A percentile compares a stretch with the other conserved stretches of the same genome.
These are phyloP conservation scores for Drosophila leontia DNA, from an alignment of 1,140 invertebrate species.

Conservation along the genomic window DNA sequence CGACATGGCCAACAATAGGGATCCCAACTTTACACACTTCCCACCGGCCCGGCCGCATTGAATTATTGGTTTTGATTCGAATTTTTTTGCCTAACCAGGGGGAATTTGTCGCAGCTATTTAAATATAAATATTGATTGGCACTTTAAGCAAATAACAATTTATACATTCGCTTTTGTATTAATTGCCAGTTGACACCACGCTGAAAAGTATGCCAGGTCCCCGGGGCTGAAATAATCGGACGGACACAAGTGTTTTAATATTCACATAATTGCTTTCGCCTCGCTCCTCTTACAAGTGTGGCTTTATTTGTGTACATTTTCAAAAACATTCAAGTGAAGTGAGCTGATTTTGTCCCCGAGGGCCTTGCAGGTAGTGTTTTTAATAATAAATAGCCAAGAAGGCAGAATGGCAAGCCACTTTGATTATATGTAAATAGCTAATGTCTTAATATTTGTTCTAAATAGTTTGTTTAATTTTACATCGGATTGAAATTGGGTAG, in stretches of 20 bases:
- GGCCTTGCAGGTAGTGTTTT: not conserved
- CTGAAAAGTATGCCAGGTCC: slow-evolving; percentile 64
- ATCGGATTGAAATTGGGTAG: too few species aligned
- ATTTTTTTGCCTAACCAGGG: slow-evolving; percentile 40
- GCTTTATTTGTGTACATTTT: slow-evolving; percentile 13
- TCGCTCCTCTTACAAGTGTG: not conserved
- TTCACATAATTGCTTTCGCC: slow-evolving; percentile 30
- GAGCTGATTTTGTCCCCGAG: slow-evolving; percentile 15
- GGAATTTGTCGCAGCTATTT: slow-evolving; percentile 41
- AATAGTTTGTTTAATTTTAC: too few species aligned
- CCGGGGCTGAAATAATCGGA: slow-evolving; percentile 17
- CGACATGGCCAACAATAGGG: slow-evolving; percentile 42
- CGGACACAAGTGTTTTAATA: slow-evolving; percentile 16
- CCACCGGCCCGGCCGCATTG: slow-evolving; percentile 15
- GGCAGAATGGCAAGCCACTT: not conserved
- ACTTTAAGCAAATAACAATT: slow-evolving; percentile 52
- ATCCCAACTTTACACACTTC: slow-evolving; percentile 16
- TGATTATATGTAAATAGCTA: not conserved
- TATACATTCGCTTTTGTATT: slow-evolving; percentile 28
- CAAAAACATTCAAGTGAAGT: slow-evolving; percentile 19
- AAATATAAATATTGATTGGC: slow-evolving; percentile 48
- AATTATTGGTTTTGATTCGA: slow-evolving; percentile 59
- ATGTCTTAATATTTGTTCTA: too few species aligned
- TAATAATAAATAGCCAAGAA: not conserved
- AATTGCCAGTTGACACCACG: slow-evolving; percentile 35